Percentiles rank a stretch among this genome's conserved stretches.
Evolutionary conservation across 1,140 invertebrate genomes (phyloP).

Genomic region (Pachypsylla venusta): DNA sequence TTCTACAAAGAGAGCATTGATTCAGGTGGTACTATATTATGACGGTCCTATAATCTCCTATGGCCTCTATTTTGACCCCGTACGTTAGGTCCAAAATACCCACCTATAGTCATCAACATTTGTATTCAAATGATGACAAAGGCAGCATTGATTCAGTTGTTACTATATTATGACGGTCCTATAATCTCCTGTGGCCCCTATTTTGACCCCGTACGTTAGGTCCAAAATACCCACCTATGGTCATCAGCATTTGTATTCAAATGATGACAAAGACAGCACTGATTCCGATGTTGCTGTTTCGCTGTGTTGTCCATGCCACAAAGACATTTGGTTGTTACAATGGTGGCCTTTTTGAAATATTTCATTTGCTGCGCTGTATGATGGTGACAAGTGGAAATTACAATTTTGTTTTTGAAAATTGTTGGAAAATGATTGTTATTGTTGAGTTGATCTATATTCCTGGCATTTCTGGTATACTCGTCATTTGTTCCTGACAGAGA

Average conservation of each 20-base stretch:
- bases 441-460: neutral
- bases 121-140: neutral
- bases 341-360: neutral
- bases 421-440: neutral
- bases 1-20: too few species aligned
- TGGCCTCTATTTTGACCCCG: neutral
- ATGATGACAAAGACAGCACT: neutral
- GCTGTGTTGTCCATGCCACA: neutral
- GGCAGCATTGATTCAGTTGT: neutral
- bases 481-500: neutral
- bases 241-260: neutral
- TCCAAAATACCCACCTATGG: neutral
- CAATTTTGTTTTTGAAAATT: neutral
- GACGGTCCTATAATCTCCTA: too few species aligned
- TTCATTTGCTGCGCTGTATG: neutral
- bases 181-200: neutral
- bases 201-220: neutral
- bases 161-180: too few species aligned
- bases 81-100: neutral
- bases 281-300: neutral
- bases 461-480: neutral
- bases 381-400: neutral
- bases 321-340: neutral
- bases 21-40: too few species aligned
- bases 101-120: neutral